A percentile compares a stretch with the other conserved stretches of the same genome.
Conservation (phyloP, 2,113 vertebrate species). For the Eupsittula cactorum region DNA sequence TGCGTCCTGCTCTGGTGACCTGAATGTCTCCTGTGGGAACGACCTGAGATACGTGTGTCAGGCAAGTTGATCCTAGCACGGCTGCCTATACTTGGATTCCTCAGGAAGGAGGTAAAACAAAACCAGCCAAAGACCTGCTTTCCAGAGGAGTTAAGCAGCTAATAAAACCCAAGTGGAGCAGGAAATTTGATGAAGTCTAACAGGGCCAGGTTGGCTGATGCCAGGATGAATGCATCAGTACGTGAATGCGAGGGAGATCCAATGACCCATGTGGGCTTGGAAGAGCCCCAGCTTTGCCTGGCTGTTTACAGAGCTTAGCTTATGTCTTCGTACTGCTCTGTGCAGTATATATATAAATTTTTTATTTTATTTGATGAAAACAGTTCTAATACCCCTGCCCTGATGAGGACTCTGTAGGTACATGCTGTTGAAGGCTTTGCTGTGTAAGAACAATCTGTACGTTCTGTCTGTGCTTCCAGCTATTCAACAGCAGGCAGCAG, state of each 20-base stretch:
- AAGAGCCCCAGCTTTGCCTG: not conserved
- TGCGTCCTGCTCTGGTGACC: not conserved
- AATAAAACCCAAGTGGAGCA: not conserved
- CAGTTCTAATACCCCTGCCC: not conserved
- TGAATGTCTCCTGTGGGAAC: not conserved
- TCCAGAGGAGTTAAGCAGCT: not conserved
- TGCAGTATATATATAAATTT: not conserved
- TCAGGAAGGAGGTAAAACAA: not conserved
- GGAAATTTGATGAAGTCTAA: not conserved
- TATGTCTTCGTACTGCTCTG: fast-evolving
- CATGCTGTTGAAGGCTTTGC: not conserved
- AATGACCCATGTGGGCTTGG: not conserved
- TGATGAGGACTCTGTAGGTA: not conserved
- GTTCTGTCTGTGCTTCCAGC: not conserved
- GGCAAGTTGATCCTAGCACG: not conserved
- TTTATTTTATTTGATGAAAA: not conserved
- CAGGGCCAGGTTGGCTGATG: not conserved
- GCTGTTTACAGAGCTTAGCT: not conserved
- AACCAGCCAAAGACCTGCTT: not conserved
- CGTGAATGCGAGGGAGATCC: fast-evolving
- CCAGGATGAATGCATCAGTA: not conserved
- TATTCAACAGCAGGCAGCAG: not conserved
- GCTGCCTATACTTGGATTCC: not conserved
- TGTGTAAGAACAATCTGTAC: not conserved
- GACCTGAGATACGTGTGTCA: not conserved